These are phyloP conservation scores for Trichacis sp. DNA, from an alignment of 2,888 invertebrate genomes.

Conservation along the genomic window DNA sequence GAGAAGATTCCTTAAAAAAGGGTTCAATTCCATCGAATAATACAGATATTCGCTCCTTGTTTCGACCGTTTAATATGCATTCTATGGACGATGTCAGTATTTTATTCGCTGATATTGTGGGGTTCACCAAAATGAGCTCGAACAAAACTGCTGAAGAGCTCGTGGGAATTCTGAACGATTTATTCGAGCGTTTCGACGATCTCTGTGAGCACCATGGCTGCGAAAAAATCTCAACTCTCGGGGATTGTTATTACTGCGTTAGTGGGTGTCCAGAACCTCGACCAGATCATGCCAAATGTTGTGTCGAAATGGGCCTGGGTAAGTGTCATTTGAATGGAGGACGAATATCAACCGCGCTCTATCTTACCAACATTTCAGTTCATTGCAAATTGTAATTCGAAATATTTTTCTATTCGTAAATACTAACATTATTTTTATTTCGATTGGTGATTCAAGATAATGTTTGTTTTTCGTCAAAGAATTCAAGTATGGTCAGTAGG, in stretches of 20 bases:
- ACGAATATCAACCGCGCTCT: too few relatives aligned
- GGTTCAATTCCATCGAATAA: constrained; percentile 66
- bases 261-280: constrained; percentile 95
- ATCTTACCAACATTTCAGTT: too few relatives aligned
- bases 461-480: too few relatives aligned
- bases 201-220: constrained; percentile 90
- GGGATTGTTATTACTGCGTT: constrained; percentile 94
- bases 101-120: constrained; percentile 96
- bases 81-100: constrained; percentile 95
- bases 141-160: constrained; percentile 96
- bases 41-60: constrained; percentile 83
- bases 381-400: too few relatives aligned
- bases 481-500: too few relatives aligned
- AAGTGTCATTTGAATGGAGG: too few relatives aligned
- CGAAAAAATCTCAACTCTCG: constrained; percentile 96
- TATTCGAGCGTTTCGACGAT: constrained; percentile 95
- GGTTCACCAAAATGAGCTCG: constrained; percentile 97
- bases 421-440: too few relatives aligned
- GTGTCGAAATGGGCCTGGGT: constrained; percentile 96
- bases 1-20: constrained; percentile 70
- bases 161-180: constrained; percentile 93
- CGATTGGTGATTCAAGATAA: too few relatives aligned
- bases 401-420: too few relatives aligned
- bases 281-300: constrained; percentile 92
- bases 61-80: constrained; percentile 97